Evolutionary conservation across 2,113 vertebrate genomes (phyloP).

Genomic region (Hystrix brachyura): DNA sequence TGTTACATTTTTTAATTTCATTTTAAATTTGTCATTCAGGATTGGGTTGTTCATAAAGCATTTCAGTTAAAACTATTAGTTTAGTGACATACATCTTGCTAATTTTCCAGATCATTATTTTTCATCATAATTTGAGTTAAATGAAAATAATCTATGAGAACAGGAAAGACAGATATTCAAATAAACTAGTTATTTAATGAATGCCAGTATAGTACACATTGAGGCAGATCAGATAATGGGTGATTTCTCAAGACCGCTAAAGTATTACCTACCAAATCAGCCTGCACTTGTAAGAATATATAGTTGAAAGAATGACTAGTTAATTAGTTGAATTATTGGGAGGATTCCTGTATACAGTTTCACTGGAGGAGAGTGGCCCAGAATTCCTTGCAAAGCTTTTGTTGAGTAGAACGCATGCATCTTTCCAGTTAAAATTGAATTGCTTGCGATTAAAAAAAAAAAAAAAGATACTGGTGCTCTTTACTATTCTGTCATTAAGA

Average conservation of each 20-base stretch:
- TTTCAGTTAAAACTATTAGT: constrained; percentile 28
- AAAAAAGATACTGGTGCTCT: not conserved
- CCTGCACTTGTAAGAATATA: not conserved
- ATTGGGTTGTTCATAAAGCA: not conserved
- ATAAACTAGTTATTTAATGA: constrained; percentile 30
- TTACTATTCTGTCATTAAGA: constrained; percentile 41
- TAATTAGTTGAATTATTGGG: not conserved
- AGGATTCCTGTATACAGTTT: not conserved
- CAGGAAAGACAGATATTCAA: constrained; percentile 28
- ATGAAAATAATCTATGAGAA: not conserved
- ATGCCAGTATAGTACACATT: not conserved
- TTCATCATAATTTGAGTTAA: not conserved
- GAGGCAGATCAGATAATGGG: not conserved
- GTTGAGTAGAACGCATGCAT: not conserved
- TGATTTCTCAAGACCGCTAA: constrained; percentile 22
- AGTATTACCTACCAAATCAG: not conserved
- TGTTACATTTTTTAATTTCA: constrained; percentile 33
- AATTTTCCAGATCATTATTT: constrained; percentile 17
- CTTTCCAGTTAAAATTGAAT: not conserved
- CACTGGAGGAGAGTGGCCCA: not conserved
- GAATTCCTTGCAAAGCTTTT: not conserved
- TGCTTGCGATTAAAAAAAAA: constrained; percentile 27
- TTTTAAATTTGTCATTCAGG: constrained; percentile 38
- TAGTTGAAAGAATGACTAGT: not conserved
- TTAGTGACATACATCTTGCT: not conserved